Evolutionary conservation across 2,797 vertebrate species (phyloP).

Genomic region (Austrolebias charrua): DNA sequence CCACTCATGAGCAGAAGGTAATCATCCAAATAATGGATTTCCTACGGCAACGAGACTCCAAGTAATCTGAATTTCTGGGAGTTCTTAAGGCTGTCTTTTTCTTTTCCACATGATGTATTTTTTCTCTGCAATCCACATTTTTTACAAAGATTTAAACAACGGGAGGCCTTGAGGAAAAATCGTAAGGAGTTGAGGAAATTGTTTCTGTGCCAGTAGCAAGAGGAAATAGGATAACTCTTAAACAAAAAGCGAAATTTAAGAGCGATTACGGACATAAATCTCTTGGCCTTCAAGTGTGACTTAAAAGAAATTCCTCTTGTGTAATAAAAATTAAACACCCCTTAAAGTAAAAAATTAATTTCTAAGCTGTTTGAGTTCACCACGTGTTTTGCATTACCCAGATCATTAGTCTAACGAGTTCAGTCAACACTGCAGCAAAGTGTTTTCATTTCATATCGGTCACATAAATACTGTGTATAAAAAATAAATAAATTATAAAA

Average conservation of each 20-base stretch:
- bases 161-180: neutral
- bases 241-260: neutral
- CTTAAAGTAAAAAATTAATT: no score
- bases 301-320: no score
- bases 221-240: neutral
- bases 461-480: no score
- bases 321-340: no score
- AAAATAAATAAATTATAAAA: no score
- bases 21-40: conserved; percentile 70
- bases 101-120: conserved; percentile 29
- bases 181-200: neutral
- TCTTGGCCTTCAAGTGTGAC: no score
- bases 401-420: no score
- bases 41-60: conserved; percentile 39
- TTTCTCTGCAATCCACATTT: conserved; percentile 21
- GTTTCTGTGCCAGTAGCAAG: neutral
- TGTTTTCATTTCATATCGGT: no score
- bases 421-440: no score
- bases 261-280: no score
- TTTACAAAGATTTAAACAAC: conserved; percentile 10
- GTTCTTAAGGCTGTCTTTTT: conserved; percentile 10
- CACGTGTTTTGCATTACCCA: no score
- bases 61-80: conserved; percentile 31
- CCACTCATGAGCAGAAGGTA: conserved; percentile 48
- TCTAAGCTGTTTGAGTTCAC: no score